Conservation (phyloP, 2,888 invertebrate species). For the Fragum fragum region DNA sequence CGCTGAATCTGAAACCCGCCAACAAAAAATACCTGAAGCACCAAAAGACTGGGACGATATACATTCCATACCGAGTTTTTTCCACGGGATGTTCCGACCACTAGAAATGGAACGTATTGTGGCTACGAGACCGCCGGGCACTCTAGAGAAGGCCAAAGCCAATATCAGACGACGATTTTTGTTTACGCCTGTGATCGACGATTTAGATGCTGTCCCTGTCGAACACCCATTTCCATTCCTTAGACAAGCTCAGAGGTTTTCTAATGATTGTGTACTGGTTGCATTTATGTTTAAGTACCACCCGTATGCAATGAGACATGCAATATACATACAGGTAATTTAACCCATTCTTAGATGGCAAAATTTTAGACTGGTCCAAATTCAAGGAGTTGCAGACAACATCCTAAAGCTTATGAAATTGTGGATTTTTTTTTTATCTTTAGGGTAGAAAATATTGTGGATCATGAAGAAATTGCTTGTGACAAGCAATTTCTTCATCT, state of each 20-base stretch:
- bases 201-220: conserved; percentile 23
- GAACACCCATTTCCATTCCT: background rate
- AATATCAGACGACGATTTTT: conserved; percentile 5
- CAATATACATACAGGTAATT: conserved; percentile 44
- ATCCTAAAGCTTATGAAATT: no score
- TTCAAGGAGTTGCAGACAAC: no score
- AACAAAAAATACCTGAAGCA: background rate
- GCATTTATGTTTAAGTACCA: conserved; percentile 49
- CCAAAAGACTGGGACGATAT: background rate
- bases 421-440: no score
- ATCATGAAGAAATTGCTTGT: background rate
- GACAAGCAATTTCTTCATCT: no score
- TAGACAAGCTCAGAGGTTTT: background rate
- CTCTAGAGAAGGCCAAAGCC: conserved; percentile 18
- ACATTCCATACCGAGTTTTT: background rate
- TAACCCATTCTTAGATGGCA: no score
- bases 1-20: no score
- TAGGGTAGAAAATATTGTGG: no score
- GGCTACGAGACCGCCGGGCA: background rate
- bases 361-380: no score
- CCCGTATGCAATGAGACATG: conserved; percentile 41
- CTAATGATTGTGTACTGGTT: conserved; percentile 10
- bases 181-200: background rate
- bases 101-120: conserved; percentile 6
- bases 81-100: background rate